Conservation (phyloP, 2,888 invertebrate species). For the Actias luna region DNA sequence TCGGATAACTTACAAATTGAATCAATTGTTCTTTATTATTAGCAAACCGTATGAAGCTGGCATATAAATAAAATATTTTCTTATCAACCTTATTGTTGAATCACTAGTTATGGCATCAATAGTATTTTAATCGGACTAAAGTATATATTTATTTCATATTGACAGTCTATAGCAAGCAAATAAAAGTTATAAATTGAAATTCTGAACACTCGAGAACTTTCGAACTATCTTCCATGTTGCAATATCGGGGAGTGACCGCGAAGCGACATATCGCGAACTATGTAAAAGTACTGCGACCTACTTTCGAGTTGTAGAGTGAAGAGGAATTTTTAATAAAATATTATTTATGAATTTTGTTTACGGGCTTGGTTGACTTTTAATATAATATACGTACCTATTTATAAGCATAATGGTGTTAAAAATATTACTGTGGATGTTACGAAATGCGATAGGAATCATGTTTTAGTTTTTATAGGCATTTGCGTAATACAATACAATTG, state of each 20-base stretch:
- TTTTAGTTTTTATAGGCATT: no score
- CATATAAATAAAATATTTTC: no score
- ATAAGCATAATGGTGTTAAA: neutral
- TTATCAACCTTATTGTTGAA: no score
- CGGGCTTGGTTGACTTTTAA: neutral
- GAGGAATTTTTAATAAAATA: conserved; percentile 15
- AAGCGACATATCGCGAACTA: neutral
- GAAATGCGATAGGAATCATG: no score
- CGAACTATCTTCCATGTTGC: neutral
- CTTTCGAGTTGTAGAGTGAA: neutral
- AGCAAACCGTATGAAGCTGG: no score
- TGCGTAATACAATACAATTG: no score
- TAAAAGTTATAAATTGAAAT: neutral
- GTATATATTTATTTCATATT: neutral
- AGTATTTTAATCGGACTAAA: neutral
- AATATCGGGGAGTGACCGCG: conserved; percentile 7
- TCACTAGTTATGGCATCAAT: no score
- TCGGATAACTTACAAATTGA: no score
- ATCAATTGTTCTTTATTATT: no score
- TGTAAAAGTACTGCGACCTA: conserved; percentile 10
- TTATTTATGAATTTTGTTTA: conserved; percentile 4
- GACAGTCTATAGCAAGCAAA: neutral
- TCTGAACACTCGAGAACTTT: neutral
- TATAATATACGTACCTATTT: neutral
- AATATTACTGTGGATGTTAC: neutral